These are phyloP conservation scores for Oscheius sp. DNA, from an alignment of 2,888 invertebrate genomes.

Conservation along the genomic window DNA sequence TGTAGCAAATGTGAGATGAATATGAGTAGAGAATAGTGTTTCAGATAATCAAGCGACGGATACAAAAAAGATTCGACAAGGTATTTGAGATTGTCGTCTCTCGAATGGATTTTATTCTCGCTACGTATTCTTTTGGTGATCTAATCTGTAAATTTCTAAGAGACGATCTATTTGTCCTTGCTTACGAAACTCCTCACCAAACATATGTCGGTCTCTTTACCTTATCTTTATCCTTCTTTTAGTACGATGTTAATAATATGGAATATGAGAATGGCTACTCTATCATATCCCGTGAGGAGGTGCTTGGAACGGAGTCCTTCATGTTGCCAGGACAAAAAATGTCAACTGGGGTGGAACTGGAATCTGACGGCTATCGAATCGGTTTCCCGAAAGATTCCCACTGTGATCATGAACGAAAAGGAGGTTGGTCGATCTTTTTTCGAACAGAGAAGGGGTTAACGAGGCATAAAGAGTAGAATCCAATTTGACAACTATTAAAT, in stretches of 20 bases:
- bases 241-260: neutral
- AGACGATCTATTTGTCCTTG: neutral
- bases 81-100: neutral
- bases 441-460: neutral
- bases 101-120: neutral
- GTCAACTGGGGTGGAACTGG: slow-evolving; percentile 6
- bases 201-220: neutral
- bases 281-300: neutral
- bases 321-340: slow-evolving; percentile 5
- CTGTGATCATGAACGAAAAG: slow-evolving; percentile 2
- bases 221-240: neutral
- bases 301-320: neutral
- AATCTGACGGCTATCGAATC: slow-evolving; percentile 4
- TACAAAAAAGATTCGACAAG: neutral
- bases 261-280: neutral
- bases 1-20: neutral
- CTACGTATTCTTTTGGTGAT: neutral
- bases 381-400: slow-evolving; percentile 13
- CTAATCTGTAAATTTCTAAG: neutral
- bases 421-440: neutral
- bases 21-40: neutral
- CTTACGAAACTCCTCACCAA: slow-evolving; percentile 11
- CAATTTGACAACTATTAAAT: too few relatives aligned
- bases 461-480: neutral
- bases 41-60: neutral